phyloP scores from a whole-genome alignment of 2,888 invertebrate genomes.

The Eristalis arbustorum region DNA sequence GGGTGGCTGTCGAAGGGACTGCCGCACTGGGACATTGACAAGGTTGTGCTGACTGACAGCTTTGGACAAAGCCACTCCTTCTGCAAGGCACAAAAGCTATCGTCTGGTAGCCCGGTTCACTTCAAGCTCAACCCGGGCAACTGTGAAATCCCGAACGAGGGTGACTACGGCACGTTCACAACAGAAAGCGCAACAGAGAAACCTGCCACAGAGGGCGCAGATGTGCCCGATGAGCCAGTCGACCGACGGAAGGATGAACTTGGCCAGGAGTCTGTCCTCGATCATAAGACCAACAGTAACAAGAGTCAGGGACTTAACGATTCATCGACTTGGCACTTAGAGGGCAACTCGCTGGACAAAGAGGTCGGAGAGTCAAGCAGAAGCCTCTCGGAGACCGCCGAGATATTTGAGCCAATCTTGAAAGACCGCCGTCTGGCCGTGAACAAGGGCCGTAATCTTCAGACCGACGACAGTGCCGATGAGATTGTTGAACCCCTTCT shows the following conservation, averaged over 20 bases:
- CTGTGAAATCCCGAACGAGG: conserved; percentile 84
- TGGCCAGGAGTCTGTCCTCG: conserved; percentile 79
- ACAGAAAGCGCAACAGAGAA: conserved; percentile 56
- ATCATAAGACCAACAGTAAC: conserved; percentile 77
- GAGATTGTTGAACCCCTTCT: conserved; percentile 90
- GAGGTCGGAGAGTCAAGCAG: conserved; percentile 77
- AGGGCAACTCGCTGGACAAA: conserved; percentile 81
- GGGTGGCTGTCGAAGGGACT: conserved; percentile 95
- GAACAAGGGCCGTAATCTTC: conserved; percentile 76
- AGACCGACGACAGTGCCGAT: conserved; percentile 74
- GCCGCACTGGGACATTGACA: conserved; percentile 89
- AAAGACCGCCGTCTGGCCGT: conserved; percentile 75
- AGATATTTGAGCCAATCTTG: conserved; percentile 83
- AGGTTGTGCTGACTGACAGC: conserved; percentile 91
- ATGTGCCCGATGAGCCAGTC: conserved; percentile 77
- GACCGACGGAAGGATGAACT: conserved; percentile 79
- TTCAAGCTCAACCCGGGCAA: conserved; percentile 89
- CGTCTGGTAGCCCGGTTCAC: conserved; percentile 87
- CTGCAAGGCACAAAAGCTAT: conserved; percentile 88
- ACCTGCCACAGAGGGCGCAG: conserved; percentile 27
- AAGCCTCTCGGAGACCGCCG: conserved; percentile 74
- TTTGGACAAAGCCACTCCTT: conserved; percentile 91
- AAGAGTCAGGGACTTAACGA: conserved; percentile 75
- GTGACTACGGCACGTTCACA: conserved; percentile 76
- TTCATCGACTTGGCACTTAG: conserved; percentile 40